A percentile compares a stretch with the other conserved stretches of the same genome.
Conservation (phyloP, 2,113 vertebrate genomes). For the Scomber japonicus region DNA sequence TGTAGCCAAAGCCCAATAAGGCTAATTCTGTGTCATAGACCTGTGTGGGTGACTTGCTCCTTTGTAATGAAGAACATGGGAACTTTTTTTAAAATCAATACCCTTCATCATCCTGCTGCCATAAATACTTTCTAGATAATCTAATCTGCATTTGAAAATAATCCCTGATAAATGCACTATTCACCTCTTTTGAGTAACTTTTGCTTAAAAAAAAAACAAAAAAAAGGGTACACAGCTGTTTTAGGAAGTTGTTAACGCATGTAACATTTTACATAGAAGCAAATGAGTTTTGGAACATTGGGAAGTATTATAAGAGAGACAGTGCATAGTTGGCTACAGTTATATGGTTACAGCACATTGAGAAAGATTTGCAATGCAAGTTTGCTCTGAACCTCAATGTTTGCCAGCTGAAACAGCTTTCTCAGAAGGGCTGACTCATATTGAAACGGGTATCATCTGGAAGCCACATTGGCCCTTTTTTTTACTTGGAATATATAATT, state of each 20-base stretch:
- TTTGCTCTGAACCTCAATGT: neutral
- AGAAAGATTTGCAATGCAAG: neutral
- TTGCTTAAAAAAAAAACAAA: neutral
- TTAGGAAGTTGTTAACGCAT: neutral
- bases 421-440: slow-evolving; percentile 1
- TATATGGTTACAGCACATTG: neutral
- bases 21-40: neutral
- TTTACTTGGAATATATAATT: slow-evolving; percentile 43
- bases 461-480: slow-evolving; percentile 27
- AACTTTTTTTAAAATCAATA: too few relatives aligned
- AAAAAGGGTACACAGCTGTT: neutral
- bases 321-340: neutral
- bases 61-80: too few relatives aligned
- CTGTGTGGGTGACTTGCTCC: too few relatives aligned
- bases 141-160: neutral
- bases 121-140: too few relatives aligned
- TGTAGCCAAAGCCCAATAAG: neutral
- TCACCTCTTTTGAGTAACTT: neutral
- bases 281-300: neutral
- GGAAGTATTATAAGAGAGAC: neutral
- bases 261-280: too few relatives aligned
- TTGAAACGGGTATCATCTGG: slow-evolving; percentile 45
- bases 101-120: too few relatives aligned
- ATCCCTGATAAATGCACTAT: neutral
- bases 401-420: neutral